Conservation (phyloP, 2,888 invertebrate species). For the Punctoribates punctum region DNA sequence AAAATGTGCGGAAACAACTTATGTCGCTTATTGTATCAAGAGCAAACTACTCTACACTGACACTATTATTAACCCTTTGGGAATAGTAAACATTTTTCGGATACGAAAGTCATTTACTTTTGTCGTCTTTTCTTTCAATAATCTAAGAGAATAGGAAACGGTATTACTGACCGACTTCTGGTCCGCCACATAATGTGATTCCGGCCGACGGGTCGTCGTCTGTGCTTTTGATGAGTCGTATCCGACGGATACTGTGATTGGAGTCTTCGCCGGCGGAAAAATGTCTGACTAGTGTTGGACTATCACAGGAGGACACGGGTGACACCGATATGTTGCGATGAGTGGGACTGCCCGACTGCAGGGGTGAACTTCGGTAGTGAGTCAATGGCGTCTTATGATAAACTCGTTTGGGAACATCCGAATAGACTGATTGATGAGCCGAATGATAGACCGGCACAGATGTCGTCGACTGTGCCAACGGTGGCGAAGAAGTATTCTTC, state of each 20-base stretch:
- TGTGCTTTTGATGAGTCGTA: conserved; percentile 25
- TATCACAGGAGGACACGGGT: conserved; percentile 30
- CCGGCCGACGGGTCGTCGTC: conserved; percentile 36
- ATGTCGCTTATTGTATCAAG: too few species aligned
- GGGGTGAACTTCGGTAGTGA: conserved; percentile 28
- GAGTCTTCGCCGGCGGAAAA: conserved; percentile 29
- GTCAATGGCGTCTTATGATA: conserved; percentile 26
- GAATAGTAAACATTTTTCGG: too few species aligned
- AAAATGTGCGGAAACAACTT: too few species aligned
- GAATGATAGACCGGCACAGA: conserved; percentile 22
- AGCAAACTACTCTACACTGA: too few species aligned
- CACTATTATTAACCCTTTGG: too few species aligned
- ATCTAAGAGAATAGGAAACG: too few species aligned
- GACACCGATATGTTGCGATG: conserved; percentile 28
- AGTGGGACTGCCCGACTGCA: conserved; percentile 1
- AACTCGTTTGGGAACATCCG: conserved; percentile 24
- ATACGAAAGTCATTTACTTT: too few species aligned
- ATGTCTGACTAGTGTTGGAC: conserved; percentile 25
- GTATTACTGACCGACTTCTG: conserved; percentile 39
- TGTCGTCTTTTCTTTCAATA: too few species aligned
- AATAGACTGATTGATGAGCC: conserved; percentile 17
- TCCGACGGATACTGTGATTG: conserved; percentile 16
- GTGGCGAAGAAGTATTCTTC: conserved; percentile 3
- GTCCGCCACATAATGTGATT: conserved; percentile 42
- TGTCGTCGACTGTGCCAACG: not conserved